These are phyloP conservation scores for Eupithecia centaureata DNA, from an alignment of 2,888 invertebrate genomes.

Conservation along the genomic window DNA sequence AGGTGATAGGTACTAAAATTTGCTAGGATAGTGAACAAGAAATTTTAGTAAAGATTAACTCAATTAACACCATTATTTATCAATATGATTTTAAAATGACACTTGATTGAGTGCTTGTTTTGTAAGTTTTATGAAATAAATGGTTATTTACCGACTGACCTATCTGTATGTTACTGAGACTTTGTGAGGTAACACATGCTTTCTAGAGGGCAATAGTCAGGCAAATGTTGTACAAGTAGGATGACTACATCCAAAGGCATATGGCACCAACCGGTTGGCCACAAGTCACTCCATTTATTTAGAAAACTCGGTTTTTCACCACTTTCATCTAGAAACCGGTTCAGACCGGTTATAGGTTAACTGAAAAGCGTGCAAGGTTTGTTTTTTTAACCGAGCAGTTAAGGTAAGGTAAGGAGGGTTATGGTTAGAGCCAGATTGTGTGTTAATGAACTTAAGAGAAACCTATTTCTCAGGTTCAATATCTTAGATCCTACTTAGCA, in stretches of 20 bases:
- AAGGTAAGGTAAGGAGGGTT: not conserved
- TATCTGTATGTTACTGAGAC: slow-evolving; percentile 17
- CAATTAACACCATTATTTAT: too few species aligned
- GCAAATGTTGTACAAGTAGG: slow-evolving; percentile 21
- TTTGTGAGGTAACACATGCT: slow-evolving; percentile 39
- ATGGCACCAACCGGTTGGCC: slow-evolving; percentile 33
- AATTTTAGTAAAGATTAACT: too few species aligned
- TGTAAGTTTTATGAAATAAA: too few species aligned
- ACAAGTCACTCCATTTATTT: slow-evolving; percentile 36
- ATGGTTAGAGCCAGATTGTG: not conserved
- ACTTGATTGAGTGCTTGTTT: too few species aligned
- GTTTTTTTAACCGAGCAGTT: slow-evolving; percentile 21
- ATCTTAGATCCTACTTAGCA: too few species aligned
- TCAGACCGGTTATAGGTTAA: not conserved
- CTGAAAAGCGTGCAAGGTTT: slow-evolving; percentile 22
- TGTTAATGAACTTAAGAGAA: slow-evolving; percentile 8
- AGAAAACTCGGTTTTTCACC: slow-evolving; percentile 33
- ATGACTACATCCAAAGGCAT: not conserved
- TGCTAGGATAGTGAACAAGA: too few species aligned
- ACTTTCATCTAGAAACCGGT: slow-evolving; percentile 20
- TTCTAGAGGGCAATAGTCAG: slow-evolving; percentile 42
- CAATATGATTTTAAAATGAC: too few species aligned
- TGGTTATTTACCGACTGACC: too few species aligned
- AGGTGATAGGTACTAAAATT: too few species aligned
- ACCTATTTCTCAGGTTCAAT: not conserved